Evolutionary conservation across 2,113 vertebrate species (phyloP), one percentile per base, ranked within the genome.

Genomic region (Cephalopterus ornatus): DNA sequence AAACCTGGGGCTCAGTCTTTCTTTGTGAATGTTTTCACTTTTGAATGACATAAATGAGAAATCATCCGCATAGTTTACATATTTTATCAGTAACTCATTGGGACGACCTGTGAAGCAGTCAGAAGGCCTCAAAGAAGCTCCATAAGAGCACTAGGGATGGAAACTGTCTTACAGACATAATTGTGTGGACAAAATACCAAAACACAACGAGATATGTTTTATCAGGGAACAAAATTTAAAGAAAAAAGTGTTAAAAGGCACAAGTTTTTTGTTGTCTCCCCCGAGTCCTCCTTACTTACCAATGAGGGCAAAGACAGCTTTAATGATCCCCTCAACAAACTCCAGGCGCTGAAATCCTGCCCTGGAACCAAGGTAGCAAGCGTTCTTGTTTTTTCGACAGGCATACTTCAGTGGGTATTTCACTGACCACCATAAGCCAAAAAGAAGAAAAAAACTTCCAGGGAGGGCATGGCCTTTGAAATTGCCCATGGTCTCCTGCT

Each of bases 381-480:
- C 88, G 1, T 93, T 98, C 97, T 99, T 99, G 97, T 99, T 98
- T 88, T 98, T 99, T 85, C 98, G 98, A 68, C 98, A 99, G 93
- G 98, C 65, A 3, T 99, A 98, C 89, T 98, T 99, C 59, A 99
- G 95, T 6, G 98, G 98, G 41, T 96, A 97, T 86, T 99, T 99
- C 72, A 95, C 98, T 7, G 98, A 97, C 99, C 99, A 99, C 99
- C 99, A 99, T 42, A 99, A 88, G n/a, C 99, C 99, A 26, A 98
- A 97, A 3, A 99, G 67, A 53, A 99, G 92, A 86, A 99, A 99
- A 93, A 99, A 99, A 88, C 97, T 98, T 50, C 99, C 99, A 42
- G 99, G 99, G 22, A 99, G 97, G 4, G 98, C 99, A 33, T 99
- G 99, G 18, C 99, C 99, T 98, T 98, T 99, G 97, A 99, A 99